Evolutionary conservation across 2,888 invertebrate species (phyloP), one percentile per base, ranked within the genome.

Genomic region (Agrochola circellaris): DNA sequence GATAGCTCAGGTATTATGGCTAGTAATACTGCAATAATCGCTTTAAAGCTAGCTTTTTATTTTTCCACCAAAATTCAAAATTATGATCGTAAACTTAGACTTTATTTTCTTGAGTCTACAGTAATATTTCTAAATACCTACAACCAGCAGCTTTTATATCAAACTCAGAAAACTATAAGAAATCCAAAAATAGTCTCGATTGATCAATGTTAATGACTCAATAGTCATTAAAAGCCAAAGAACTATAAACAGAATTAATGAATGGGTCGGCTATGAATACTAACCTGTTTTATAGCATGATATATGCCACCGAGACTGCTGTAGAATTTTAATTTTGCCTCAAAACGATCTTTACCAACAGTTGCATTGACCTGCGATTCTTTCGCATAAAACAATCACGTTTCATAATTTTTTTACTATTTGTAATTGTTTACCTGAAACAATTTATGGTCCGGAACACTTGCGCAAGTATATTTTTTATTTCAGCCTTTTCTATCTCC

Each of bases 381-480:
- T 74, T 65, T 48, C 13, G 23, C 60, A 65, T 30, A 61, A 51
- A 72, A 82, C 8, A 67, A 81, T n/a, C 17, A 68, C 15, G 8
- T 69, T 66, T 61, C 58, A 51, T 2, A 20, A 0, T 9, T 42
- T 34, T 84, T 82, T 73, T 82, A 54, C 60, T 71, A 15, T 71
- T 73, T 77, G 70, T 51, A 83, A 83, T 56, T 66, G 38, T 68
- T 67, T 51, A 61, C 20, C 58, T 74, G 68, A 74, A 83, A 84
- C 42, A 86, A 76, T 84, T 84, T 79, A 84, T 66, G 75, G 60
- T 72, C 58, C 76, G 79, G 64, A 83, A 86, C 73, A 71, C 70
- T 86, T 83, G 48, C 65, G 62, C 75, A 83, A 86, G 71, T 73
- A 17, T 66, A 62, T 62, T 42, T 71, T 80, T 61, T 66, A 68